These are phyloP conservation scores for Bruchidius siliquastri DNA, from an alignment of 2,888 invertebrate species.

Conservation along the genomic window DNA sequence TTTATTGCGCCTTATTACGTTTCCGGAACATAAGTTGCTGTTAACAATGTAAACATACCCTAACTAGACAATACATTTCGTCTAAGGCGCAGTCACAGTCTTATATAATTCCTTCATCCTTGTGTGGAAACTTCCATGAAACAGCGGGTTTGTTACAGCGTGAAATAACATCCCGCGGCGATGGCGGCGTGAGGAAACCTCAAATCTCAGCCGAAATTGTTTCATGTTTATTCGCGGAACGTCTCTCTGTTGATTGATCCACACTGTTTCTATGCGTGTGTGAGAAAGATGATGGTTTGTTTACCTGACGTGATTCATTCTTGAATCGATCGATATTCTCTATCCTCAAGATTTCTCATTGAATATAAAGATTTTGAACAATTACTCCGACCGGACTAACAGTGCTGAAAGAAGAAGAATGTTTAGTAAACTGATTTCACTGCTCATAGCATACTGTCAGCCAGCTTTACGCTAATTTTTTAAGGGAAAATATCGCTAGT, in stretches of 20 bases:
- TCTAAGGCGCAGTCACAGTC: background rate
- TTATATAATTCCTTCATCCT: background rate
- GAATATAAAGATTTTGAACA: too few species aligned
- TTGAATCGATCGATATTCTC: too few species aligned
- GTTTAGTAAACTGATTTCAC: too few species aligned
- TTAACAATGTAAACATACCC: background rate
- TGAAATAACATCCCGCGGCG: background rate
- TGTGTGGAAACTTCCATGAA: background rate
- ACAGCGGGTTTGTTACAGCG: background rate
- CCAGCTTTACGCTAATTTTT: too few species aligned
- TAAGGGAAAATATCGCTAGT: too few species aligned
- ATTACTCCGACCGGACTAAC: too few species aligned
- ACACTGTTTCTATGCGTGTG: too few species aligned
- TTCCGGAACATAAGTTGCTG: background rate
- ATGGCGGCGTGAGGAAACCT: background rate
- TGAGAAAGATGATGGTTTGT: too few species aligned
- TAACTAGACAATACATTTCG: background rate
- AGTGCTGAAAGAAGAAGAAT: too few species aligned
- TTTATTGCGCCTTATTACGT: background rate
- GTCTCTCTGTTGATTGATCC: background rate
- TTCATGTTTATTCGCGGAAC: background rate
- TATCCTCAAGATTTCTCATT: too few species aligned
- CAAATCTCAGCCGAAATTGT: background rate
- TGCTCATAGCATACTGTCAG: too few species aligned
- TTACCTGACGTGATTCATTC: too few species aligned